Base-by-base conservation (phyloP, 2,797 vertebrate species). In the Sciurus vulgaris region DNA sequence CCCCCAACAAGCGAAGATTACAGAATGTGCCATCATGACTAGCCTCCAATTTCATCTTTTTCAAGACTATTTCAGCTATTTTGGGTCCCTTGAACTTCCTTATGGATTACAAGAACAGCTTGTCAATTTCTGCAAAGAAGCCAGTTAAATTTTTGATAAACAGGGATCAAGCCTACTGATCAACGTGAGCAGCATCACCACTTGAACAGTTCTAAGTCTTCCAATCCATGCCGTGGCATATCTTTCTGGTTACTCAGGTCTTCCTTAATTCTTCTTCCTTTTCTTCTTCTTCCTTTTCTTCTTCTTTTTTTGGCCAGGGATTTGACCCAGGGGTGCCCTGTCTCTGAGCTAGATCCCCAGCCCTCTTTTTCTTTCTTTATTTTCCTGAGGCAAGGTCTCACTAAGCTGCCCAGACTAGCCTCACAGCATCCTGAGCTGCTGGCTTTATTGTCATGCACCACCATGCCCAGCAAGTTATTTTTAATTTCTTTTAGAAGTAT, bases 161-260 rank as follows among this genome's bases (percentile, higher is more conserved):
- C 6, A 59, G 56, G 74, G 1, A 18, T 63, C 10, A 76, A 83
- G 74, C 86, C 44, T 73, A 7, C 44, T 35, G 11, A 24, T 72
- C 56, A 30, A 74, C 8, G 14, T 51, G 3, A 41, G 63, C 18
- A 59, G 12, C 28, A 24, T 3, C 47, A 51, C 56, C 26, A 91
- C 78, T 20, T 83, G 65, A 86, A 90, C 35, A 79, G 47, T 92
- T 61, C 17, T 24, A 83, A 88, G 33, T 73, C 76, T 85, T 86
- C 77, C 4, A 4, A 83, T 63, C 56, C 22, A 88, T 30, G 54
- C 22, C 33, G 56, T 24, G 20, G 49, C 6, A 54, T 88, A 6
- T 49, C 78, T 88, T 82, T 70, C 76, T 69, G 82, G 69, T 90
- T 82, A 82, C 11, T 81, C 59, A 78, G 12, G 24, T 83, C 41